A percentile compares a stretch with the other conserved stretches of the same genome.
These are phyloP conservation scores for Madoqua kirkii DNA, from an alignment of 2,113 vertebrate species.

Conservation along the genomic window DNA sequence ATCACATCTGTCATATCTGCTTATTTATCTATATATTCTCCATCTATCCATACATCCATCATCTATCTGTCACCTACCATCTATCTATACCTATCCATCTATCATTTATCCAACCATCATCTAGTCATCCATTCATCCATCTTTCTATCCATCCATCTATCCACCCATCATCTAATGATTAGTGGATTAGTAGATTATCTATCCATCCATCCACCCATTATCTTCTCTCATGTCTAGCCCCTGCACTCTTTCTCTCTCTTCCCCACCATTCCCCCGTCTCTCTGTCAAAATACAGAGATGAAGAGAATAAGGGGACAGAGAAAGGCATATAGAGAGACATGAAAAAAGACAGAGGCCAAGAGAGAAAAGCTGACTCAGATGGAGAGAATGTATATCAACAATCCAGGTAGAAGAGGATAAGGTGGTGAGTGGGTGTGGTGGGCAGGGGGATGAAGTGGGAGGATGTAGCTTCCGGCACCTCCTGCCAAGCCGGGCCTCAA, in stretches of 20 bases:
- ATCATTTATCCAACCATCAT: neutral
- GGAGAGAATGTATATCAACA: neutral
- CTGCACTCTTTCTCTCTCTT: neutral
- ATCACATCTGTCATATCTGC: neutral
- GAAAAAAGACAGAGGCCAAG: neutral
- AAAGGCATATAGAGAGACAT: neutral
- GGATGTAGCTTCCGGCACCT: too few relatives aligned
- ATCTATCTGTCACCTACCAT: neutral
- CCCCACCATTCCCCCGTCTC: too few relatives aligned
- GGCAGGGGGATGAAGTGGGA: neutral
- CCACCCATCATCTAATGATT: neutral
- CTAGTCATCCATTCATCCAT: neutral
- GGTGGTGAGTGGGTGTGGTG: neutral
- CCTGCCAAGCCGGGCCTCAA: neutral
- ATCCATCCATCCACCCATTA: neutral
- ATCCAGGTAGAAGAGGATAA: neutral
- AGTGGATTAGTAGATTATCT: neutral
- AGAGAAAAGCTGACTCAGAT: neutral
- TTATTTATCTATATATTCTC: neutral
- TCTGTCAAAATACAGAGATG: neutral
- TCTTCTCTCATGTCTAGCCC: neutral
- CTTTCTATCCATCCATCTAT: neutral
- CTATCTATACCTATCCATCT: neutral
- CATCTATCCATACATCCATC: accelerated
- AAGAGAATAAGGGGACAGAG: neutral